Evolutionary conservation across 2,888 invertebrate species (phyloP), one percentile per base, ranked within the genome.

Genomic region (Xanthia icteritia): DNA sequence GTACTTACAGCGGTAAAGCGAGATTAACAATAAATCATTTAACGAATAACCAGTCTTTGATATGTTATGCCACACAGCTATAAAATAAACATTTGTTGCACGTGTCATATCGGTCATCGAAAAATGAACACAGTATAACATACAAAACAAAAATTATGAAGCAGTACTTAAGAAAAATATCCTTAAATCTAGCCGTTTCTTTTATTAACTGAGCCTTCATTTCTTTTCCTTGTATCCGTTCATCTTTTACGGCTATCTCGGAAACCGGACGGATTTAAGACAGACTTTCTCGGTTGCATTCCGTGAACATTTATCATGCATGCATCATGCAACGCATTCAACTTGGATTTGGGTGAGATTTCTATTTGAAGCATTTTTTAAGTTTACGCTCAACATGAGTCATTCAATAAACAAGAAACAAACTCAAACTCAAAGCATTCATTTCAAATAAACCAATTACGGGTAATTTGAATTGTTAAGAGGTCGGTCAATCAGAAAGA

Each of bases 231-330:
- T 51, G 36, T 36, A 78, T 54, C 58, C 20, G 17, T 27, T 39
- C n/a, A 66, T 67, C 73, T 54, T 73, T 23, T 23, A 67, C 66
- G 31, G 15, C n/a, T 36, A 2, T 56, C 76, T 56, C 23, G 31
- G 45, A 56, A 63, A 82, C 81, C 65, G 65, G 65, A 36, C 42
- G 11, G 42, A 58, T 42, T 61, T 56, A 17, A 27, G 64, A 54
- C 36, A 2, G 4, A 82, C 79, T 79, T 79, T 79, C 79, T 48
- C 79, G 1, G 45, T 48, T 65, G 82, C 48, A 82, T 82, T 48
- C 82, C 54, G 27, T 39, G 20, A 1, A 27, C 45, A 66, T 76
- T 48, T 66, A 76, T 79, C 60, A 76, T 81, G 58, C 39, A 75
- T 81, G 60, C 48, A 81, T 79, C 82, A 76, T 75, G 45, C 64